Percentiles rank a stretch among this genome's conserved stretches.
These are phyloP conservation scores for Ailurus styani DNA, from an alignment of 2,113 vertebrate species.

Conservation along the genomic window DNA sequence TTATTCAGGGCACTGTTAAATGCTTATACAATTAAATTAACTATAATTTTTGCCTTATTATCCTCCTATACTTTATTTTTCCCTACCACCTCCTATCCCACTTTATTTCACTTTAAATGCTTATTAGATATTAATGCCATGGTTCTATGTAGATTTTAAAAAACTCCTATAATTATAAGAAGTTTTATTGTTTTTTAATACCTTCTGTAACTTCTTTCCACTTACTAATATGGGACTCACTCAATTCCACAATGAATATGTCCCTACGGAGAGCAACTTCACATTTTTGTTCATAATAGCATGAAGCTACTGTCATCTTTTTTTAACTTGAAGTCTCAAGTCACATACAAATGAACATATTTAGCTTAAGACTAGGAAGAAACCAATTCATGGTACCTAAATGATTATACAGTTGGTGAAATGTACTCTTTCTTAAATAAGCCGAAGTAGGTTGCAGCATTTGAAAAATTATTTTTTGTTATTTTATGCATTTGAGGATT, in stretches of 20 bases:
- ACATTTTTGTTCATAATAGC: background rate
- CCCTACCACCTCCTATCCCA: background rate
- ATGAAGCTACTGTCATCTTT: background rate
- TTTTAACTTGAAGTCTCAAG: background rate
- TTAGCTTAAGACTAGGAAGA: background rate
- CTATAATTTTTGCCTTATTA: background rate
- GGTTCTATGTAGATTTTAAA: background rate
- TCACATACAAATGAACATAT: background rate
- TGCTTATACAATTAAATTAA: background rate
- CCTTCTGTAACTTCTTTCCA: background rate
- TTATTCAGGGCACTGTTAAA: background rate
- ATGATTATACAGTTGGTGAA: background rate
- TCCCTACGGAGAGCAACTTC: background rate
- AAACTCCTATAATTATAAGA: background rate
- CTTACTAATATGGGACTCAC: background rate
- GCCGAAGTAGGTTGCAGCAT: background rate
- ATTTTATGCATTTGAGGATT: background rate
- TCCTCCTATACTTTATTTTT: background rate
- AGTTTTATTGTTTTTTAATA: background rate
- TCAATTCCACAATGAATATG: background rate
- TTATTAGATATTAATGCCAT: constrained; percentile 9
- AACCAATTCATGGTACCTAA: background rate
- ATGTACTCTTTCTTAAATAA: background rate
- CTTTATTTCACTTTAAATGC: background rate
- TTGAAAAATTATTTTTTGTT: constrained; percentile 10